These are phyloP conservation scores for Rosalia funebris DNA, from an alignment of 2,888 invertebrate species.

Conservation along the genomic window DNA sequence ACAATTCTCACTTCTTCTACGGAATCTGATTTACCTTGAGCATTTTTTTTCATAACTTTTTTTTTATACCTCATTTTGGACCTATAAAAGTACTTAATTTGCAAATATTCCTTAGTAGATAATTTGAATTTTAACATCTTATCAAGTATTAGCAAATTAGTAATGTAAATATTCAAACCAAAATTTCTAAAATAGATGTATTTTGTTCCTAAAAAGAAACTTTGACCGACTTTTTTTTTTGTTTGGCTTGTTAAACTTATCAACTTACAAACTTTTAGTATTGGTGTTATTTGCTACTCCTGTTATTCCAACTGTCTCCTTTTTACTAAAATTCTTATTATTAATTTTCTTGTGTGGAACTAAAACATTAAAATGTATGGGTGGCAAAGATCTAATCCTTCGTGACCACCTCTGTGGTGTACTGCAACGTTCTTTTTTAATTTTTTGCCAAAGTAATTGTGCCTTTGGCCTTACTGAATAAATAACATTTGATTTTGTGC, in stretches of 20 bases:
- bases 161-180: too few relatives aligned
- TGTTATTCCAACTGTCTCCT: background rate
- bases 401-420: slow-evolving; percentile 39
- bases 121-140: too few relatives aligned
- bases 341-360: slow-evolving; percentile 16
- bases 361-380: slow-evolving; percentile 34
- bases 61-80: too few relatives aligned
- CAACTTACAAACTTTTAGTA: slow-evolving; percentile 1
- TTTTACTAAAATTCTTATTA: slow-evolving; percentile 10
- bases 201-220: too few relatives aligned
- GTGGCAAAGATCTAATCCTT: slow-evolving; percentile 36
- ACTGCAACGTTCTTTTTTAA: slow-evolving; percentile 30
- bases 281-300: background rate
- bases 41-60: slow-evolving; percentile 5
- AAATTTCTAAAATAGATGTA: too few relatives aligned
- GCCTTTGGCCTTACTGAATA: slow-evolving; percentile 4
- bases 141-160: too few relatives aligned
- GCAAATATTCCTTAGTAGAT: too few relatives aligned
- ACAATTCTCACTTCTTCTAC: slow-evolving; percentile 32
- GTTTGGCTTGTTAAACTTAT: background rate
- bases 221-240: too few relatives aligned
- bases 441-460: slow-evolving; percentile 17
- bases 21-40: slow-evolving; percentile 8
- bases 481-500: slow-evolving; percentile 19
- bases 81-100: background rate